Conservation (phyloP, 2,888 invertebrate genomes). For the Cheilosia variabilis region DNA sequence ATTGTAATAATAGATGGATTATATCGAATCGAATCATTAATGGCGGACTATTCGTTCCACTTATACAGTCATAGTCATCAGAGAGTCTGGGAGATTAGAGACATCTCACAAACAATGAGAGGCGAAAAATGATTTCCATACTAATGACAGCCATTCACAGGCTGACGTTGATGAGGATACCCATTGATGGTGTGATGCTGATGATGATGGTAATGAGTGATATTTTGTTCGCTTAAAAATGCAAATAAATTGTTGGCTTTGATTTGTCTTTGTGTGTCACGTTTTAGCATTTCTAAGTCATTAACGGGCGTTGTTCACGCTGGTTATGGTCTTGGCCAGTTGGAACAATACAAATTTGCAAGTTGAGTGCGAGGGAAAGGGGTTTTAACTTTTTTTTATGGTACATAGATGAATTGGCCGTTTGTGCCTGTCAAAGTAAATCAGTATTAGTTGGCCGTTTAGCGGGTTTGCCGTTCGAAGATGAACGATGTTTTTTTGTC, state of each 20-base stretch:
- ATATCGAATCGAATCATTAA: conserved; percentile 58
- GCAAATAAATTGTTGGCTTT: conserved; percentile 35
- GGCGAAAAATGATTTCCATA: conserved; percentile 43
- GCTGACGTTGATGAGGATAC: conserved; percentile 14
- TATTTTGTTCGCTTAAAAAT: conserved; percentile 1
- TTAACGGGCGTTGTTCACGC: conserved; percentile 55
- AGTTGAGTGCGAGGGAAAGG: conserved; percentile 29
- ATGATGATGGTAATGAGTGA: not conserved
- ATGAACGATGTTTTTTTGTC: not conserved
- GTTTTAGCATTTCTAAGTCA: conserved; percentile 58
- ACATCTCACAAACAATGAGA: conserved; percentile 17
- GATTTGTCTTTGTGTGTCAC: conserved; percentile 51
- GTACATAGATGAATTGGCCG: conserved; percentile 11
- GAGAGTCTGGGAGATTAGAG: conserved; percentile 8
- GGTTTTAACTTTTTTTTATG: conserved; percentile 36
- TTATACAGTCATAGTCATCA: not conserved
- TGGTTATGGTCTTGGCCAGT: conserved; percentile 32
- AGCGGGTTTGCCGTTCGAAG: not conserved
- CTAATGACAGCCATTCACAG: conserved; percentile 31
- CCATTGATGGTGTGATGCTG: not conserved
- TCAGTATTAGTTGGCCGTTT: conserved; percentile 25
- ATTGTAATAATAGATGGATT: too few relatives aligned
- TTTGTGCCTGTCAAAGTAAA: conserved; percentile 32
- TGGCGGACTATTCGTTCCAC: conserved; percentile 43
- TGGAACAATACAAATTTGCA: conserved; percentile 46